Percentiles rank a stretch among this genome's conserved stretches.
Evolutionary conservation across 2,797 vertebrate species (phyloP).

Genomic region (Clarias fuscus): DNA sequence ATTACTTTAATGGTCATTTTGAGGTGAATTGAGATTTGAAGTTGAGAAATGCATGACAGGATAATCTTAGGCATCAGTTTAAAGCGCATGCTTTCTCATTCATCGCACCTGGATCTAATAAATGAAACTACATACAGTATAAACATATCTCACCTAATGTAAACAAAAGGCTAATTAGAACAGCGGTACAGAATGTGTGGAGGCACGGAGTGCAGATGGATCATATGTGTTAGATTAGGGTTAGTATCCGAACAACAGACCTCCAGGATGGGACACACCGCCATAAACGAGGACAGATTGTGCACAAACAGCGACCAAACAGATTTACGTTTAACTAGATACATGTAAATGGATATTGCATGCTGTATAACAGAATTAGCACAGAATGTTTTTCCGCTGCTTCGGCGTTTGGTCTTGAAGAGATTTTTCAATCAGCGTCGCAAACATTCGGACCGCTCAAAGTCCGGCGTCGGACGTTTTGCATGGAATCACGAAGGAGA

Average conservation of each 20-base stretch:
- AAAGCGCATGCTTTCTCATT: background rate
- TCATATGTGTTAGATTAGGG: background rate
- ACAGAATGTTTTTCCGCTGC: background rate
- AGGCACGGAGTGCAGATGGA: background rate
- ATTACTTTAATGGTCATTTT: slow-evolving; percentile 1
- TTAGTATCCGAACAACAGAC: background rate
- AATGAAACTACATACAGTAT: background rate
- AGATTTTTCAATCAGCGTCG: background rate
- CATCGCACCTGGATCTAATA: background rate
- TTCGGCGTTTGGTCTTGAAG: background rate
- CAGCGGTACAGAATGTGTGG: background rate
- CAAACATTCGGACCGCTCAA: background rate
- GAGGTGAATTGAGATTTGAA: background rate
- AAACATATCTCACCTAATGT: background rate
- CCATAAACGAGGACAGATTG: background rate
- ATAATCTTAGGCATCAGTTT: background rate
- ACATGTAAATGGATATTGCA: background rate
- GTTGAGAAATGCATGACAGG: background rate
- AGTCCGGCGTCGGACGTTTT: slow-evolving; percentile 56
- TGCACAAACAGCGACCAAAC: background rate
- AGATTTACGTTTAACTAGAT: background rate
- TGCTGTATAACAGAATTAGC: background rate
- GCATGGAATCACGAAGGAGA: slow-evolving; percentile 81
- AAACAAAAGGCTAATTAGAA: background rate
- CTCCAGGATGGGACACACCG: background rate